These are phyloP conservation scores for Luehdorfia chinensis DNA, from an alignment of 1,140 invertebrate genomes.

Conservation along the genomic window DNA sequence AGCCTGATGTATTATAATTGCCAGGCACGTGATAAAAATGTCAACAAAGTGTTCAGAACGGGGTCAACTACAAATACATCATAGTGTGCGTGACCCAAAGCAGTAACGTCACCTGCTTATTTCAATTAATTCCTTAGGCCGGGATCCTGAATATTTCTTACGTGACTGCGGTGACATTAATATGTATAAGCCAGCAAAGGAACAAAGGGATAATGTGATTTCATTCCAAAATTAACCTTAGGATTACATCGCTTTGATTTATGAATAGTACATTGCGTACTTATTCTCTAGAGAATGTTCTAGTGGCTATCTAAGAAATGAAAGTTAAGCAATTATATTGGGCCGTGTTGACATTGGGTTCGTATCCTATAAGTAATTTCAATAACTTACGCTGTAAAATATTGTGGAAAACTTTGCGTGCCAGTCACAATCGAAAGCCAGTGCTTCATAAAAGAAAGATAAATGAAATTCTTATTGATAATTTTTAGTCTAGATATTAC, in stretches of 20 bases:
- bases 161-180: conserved; percentile 16
- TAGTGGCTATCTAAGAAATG: no score
- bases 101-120: conserved; percentile 40
- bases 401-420: no score
- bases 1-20: conserved; percentile 15
- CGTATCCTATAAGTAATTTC: neutral
- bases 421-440: no score
- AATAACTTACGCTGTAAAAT: neutral
- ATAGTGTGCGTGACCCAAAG: conserved; percentile 35
- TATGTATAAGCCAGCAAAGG: conserved; percentile 5
- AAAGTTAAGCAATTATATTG: no score
- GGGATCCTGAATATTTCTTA: conserved; percentile 19
- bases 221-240: neutral
- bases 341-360: no score
- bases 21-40: conserved; percentile 12
- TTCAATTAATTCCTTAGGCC: conserved; percentile 39
- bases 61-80: conserved; percentile 16
- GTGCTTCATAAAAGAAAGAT: no score
- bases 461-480: no score
- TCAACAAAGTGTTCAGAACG: conserved; percentile 15
- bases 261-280: neutral
- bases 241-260: neutral
- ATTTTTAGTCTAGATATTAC: no score
- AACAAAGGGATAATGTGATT: neutral
- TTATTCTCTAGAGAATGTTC: no score